Evolutionary conservation across 2,797 vertebrate species (phyloP).

Genomic region (Euphonia xanthogaster): DNA sequence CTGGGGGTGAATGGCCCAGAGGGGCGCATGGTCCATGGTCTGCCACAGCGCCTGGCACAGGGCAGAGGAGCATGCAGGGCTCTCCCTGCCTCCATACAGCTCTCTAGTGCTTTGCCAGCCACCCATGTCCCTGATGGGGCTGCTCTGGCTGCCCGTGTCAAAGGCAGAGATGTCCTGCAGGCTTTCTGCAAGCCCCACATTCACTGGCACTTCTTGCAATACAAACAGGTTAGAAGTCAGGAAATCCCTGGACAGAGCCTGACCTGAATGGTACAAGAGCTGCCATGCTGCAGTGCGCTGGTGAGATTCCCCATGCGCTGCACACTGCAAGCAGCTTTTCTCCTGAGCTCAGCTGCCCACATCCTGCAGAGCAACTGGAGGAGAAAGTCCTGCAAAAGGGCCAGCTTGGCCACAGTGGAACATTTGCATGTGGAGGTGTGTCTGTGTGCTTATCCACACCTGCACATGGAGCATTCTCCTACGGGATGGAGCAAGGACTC

Average conservation of each 20-base stretch:
- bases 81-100: neutral
- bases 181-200: neutral
- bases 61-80: neutral
- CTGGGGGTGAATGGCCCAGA: accelerated
- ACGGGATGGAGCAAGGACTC: accelerated
- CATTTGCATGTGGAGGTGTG: neutral
- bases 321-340: neutral
- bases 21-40: accelerated
- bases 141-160: neutral
- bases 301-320: neutral
- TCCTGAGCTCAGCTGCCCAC: neutral
- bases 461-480: neutral
- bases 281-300: neutral
- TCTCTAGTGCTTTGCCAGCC: neutral
- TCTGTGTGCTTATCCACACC: neutral
- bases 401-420: neutral
- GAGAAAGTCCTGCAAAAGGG: neutral
- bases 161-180: neutral
- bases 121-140: neutral
- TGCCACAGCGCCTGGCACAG: accelerated
- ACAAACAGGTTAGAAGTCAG: neutral
- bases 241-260: neutral
- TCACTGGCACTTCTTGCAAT: neutral
- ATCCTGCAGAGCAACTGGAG: neutral
- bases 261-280: accelerated